Conservation (phyloP, 2,888 invertebrate genomes). For the Desoria tigrina region DNA sequence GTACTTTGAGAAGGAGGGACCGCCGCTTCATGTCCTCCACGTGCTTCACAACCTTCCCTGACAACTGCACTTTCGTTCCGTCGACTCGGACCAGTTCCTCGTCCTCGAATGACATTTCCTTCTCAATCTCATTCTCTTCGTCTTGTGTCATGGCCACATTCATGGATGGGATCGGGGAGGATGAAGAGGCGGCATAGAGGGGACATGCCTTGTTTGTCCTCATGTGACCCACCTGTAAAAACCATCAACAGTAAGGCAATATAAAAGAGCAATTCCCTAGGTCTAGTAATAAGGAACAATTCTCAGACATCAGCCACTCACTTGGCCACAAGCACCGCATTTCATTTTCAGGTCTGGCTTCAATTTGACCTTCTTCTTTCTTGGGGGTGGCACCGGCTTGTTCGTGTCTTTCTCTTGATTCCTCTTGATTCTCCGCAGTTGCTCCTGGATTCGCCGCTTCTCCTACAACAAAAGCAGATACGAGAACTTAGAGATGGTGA, state of each 20-base stretch:
- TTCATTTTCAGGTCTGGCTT: conserved; percentile 88
- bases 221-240: conserved; percentile 80
- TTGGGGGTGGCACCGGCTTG: conserved; percentile 56
- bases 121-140: conserved; percentile 74
- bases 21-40: conserved; percentile 83
- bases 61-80: conserved; percentile 88
- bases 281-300: neutral
- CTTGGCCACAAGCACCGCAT: conserved; percentile 94
- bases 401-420: conserved; percentile 69
- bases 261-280: neutral
- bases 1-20: conserved; percentile 74
- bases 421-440: conserved; percentile 87
- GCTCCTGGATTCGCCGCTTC: conserved; percentile 93
- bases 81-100: conserved; percentile 89
- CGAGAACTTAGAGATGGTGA: no score
- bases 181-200: conserved; percentile 71
- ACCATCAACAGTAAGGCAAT: conserved; percentile 62
- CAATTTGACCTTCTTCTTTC: conserved; percentile 76
- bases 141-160: conserved; percentile 76
- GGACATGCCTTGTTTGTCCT: conserved; percentile 98
- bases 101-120: conserved; percentile 70
- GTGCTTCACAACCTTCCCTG: conserved; percentile 73
- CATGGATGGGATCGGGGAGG: conserved; percentile 65
- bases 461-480: no score
- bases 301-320: conserved; percentile 66